Base-by-base conservation (phyloP, 2,888 invertebrate species). In the Xanthia icteritia region DNA sequence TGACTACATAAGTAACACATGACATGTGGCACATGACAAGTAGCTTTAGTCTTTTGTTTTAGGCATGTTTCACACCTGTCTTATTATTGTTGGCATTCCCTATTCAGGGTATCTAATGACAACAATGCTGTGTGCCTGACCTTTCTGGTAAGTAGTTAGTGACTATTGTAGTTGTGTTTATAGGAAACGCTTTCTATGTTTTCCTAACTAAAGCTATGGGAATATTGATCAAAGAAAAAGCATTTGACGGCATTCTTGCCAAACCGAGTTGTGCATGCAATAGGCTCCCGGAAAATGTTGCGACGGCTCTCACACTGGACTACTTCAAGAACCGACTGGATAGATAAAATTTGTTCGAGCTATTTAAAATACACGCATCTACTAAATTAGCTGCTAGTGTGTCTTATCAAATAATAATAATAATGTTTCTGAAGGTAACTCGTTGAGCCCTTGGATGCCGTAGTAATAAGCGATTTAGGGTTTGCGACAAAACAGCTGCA, bases 11-110 rank as follows among this genome's bases (percentile, higher is more conserved):
- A 48, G 36, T 56, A 45, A 6, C 15, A 13, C 54, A 63, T 63
- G 27, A 39, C 45, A 39, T 48, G 15, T 48, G 15, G 45, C 6
- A 23, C 36, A 39, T 77, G 54, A 20, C 45, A 61, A 5, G n/a
- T n/a, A 27, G 56, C 39, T 60, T 51, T 23, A 61, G 20, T 20
- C 63, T 54, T 66, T 68, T 63, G 36, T 77, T 67, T 15, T 20
- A 23, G 60, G 17, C 13, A 31, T 17, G 48, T 60, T 45, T 60
- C 39, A 27, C 42, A 67, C 45, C 61, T 61, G 60, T 60, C 27
- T n/a, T n/a, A n/a, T n/a, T n/a, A 67, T 68, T 68, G 61, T 77
- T 76, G 11, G 63, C 20, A 6, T 27, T 56, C 45, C 45, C 56
- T 36, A 36, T 56, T 45, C 3, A 17, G 56, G 20, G 36, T 56